These are phyloP conservation scores for Zoanthus sociatus DNA, from an alignment of 92 coral and sea anemone genomes.

Conservation along the genomic window DNA sequence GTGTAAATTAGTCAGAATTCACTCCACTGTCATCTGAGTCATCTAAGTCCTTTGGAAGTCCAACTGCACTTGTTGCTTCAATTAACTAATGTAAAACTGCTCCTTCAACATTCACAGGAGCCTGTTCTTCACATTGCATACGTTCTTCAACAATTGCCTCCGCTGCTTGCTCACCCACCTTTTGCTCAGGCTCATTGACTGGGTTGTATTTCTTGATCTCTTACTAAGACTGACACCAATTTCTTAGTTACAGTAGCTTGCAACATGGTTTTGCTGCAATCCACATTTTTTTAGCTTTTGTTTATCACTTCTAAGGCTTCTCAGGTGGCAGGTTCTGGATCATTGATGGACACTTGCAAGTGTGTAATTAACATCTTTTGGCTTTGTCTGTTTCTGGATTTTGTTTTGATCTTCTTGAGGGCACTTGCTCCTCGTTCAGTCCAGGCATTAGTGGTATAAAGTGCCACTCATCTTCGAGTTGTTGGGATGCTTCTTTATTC, in stretches of 20 bases:
- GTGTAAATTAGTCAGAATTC: not conserved
- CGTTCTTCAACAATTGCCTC: not conserved
- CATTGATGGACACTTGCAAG: conserved; percentile 34
- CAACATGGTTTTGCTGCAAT: conserved; percentile 45
- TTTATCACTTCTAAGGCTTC: conserved; percentile 24
- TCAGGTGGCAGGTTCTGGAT: conserved; percentile 15
- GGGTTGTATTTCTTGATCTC: conserved; percentile 25
- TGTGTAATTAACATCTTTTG: conserved; percentile 38
- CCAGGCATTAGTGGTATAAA: conserved; percentile 33
- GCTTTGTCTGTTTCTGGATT: conserved; percentile 36
- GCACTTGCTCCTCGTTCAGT: conserved; percentile 41
- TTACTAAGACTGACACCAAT: conserved; percentile 24
- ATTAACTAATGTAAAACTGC: not conserved
- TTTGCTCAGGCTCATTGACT: not conserved
- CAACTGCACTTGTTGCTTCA: not conserved
- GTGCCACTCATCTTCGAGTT: conserved; percentile 23
- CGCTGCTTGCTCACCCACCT: not conserved
- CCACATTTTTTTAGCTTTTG: conserved; percentile 41
- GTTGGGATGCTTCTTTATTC: conserved; percentile 45
- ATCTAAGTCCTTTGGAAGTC: conserved; percentile 8
- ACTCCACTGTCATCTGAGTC: conserved; percentile 3
- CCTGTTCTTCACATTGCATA: conserved; percentile 4
- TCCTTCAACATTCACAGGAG: conserved; percentile 1
- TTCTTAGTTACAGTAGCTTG: conserved; percentile 20
- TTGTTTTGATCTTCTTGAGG: conserved; percentile 33